phyloP scores from a whole-genome alignment of 2,888 invertebrate genomes.

The Odontothrips loti region DNA sequence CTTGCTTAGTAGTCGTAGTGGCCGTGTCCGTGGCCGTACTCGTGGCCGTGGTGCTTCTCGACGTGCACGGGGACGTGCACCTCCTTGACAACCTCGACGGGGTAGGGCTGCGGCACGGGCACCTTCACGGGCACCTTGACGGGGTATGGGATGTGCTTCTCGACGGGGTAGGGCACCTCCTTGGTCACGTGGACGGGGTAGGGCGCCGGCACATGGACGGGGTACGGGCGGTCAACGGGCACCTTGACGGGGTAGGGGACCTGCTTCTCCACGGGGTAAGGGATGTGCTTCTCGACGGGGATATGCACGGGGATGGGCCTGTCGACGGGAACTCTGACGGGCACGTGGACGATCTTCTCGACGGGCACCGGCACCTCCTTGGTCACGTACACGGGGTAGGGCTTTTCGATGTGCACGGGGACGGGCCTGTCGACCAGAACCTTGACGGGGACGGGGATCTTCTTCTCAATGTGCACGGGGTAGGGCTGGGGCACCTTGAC shows the following conservation, averaged over 20 bases:
- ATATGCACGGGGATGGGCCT: constrained; percentile 68
- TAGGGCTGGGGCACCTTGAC: constrained; percentile 62
- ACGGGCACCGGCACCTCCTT: constrained; percentile 72
- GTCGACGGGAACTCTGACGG: constrained; percentile 65
- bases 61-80: constrained; percentile 62
- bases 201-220: constrained; percentile 62
- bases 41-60: constrained; percentile 46
- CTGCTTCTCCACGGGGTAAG: constrained; percentile 63
- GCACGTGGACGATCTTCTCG: constrained; percentile 58
- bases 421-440: constrained; percentile 51
- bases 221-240: constrained; percentile 63
- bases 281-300: constrained; percentile 43
- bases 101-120: constrained; percentile 62
- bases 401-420: constrained; percentile 63
- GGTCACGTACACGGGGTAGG: constrained; percentile 71
- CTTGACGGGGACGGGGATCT: constrained; percentile 63
- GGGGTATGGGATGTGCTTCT: constrained; percentile 70
- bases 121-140: constrained; percentile 63
- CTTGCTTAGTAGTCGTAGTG: constrained; percentile 39
- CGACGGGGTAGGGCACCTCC: constrained; percentile 64
- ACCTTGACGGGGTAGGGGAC: constrained; percentile 64
- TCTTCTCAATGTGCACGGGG: constrained; percentile 59
- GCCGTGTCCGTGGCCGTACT: constrained; percentile 43
- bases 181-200: constrained; percentile 58
- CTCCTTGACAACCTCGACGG: constrained; percentile 52